Conservation (phyloP, 2,797 vertebrate genomes). For the Gallinago stenura region DNA sequence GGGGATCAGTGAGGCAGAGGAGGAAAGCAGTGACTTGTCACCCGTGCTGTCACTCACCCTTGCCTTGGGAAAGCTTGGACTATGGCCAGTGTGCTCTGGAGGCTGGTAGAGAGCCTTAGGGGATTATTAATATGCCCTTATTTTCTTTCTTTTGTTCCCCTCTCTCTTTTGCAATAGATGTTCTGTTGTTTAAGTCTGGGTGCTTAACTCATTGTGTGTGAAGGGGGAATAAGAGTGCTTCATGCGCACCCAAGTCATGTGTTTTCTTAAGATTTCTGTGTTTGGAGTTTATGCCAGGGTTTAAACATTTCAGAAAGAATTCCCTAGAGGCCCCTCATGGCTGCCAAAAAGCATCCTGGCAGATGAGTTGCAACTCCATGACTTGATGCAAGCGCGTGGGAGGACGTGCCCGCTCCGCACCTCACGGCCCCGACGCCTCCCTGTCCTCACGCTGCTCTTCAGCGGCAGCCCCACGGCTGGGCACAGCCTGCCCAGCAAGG, state of each 20-base stretch:
- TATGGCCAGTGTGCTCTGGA: neutral
- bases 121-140: neutral
- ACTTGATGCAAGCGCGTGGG: neutral
- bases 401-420: neutral
- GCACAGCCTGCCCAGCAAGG: neutral
- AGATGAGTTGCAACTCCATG: neutral
- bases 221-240: neutral
- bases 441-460: neutral
- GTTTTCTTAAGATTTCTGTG: neutral
- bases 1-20: neutral
- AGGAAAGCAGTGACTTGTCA: neutral
- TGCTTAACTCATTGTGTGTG: neutral
- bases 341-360: conserved; percentile 35
- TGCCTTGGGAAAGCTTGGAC: neutral
- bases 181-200: neutral
- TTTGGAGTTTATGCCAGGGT: neutral
- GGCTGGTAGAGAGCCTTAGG: neutral
- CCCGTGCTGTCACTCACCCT: neutral
- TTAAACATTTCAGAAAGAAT: neutral
- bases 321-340: neutral
- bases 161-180: neutral
- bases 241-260: neutral
- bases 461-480: neutral
- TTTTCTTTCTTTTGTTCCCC: neutral
- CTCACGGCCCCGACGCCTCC: neutral